Conservation (phyloP, 2,113 vertebrate species). For the Illadopsis cleaveri region DNA sequence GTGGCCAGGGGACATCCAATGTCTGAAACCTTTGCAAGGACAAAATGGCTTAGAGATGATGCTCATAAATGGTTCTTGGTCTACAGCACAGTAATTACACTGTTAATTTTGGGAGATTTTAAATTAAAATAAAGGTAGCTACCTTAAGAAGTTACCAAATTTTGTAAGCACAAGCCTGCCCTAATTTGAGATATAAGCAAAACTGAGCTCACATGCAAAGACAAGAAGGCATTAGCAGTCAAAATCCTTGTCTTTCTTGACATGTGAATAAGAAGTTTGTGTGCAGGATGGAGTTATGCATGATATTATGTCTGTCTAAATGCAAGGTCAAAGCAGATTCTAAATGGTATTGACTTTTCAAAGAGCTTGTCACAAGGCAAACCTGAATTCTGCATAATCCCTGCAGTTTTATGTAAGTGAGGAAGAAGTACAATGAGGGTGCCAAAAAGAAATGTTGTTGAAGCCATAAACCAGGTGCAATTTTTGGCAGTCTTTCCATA, state of each 20-base stretch:
- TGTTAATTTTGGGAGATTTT: not conserved
- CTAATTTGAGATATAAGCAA: not conserved
- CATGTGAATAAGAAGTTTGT: not conserved
- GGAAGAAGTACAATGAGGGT: not conserved
- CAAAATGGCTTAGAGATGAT: not conserved
- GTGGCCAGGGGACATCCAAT: not conserved
- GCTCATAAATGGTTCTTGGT: not conserved
- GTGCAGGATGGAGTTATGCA: not conserved
- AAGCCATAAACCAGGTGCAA: not conserved
- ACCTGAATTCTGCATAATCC: conserved; percentile 20
- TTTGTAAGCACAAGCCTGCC: not conserved
- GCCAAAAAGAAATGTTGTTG: not conserved
- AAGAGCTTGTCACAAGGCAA: conserved; percentile 20
- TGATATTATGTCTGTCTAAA: conserved; percentile 2
- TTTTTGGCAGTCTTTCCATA: conserved; percentile 7
- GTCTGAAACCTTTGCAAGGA: not conserved
- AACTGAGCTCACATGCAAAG: not conserved
- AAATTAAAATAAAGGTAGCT: not conserved
- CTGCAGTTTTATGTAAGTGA: not conserved
- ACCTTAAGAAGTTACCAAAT: not conserved
- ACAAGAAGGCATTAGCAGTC: not conserved
- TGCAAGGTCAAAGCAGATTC: conserved; percentile 38
- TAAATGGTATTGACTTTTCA: conserved; percentile 8
- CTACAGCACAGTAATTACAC: not conserved
- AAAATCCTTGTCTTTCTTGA: conserved; percentile 1